Evolutionary conservation across 2,113 vertebrate species (phyloP), one percentile per base, ranked within the genome.

Genomic region (Anguilla japonica): DNA sequence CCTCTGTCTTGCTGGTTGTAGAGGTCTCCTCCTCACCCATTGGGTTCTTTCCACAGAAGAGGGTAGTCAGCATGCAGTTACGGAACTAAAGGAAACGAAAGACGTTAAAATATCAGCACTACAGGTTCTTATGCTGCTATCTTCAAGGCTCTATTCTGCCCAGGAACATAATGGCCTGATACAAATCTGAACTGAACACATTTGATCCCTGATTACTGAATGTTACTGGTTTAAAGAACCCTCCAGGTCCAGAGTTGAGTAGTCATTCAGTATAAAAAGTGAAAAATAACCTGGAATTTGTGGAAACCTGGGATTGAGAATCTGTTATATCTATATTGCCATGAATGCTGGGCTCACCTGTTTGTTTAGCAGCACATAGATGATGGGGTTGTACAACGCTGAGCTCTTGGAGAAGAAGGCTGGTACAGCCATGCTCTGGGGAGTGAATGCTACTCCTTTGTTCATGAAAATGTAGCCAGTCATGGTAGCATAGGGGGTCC

Each of bases 401-500:
- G 96, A 97, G 91, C 94, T 96, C 94, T 97, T 97, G 86, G 96
- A 94, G 92, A 96, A 97, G 93, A 96, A 96, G 86, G 96, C 91
- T 67, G 96, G 96, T 80, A 96, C 79, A 79, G 95, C 88, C 92
- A 93, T 94, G 89, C 94, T 87, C 0, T 92, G 86, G 86, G 96
- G 92, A 0, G 90, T 60, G 92, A 96, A 96, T 41, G 94, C 87
- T 0, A 92, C 93, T 87, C 96, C 96, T 89, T 92, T 96, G 92
- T 96, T 96, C 83, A 96, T 87, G 93, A 96, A 97, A 91, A 97
- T 96, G 95, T 95, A 97, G n/a, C 91, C 94, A 0, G 96, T 93
- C 41, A 95, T 93, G 29, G 85, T 79, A 0, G 96, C 95, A 1
- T 97, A 97, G 79, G 96, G 96, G 0, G 84, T 86, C 95, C 96